Evolutionary conservation across 2,888 invertebrate species (phyloP).

Genomic region (Theodoxus fluviatilis): DNA sequence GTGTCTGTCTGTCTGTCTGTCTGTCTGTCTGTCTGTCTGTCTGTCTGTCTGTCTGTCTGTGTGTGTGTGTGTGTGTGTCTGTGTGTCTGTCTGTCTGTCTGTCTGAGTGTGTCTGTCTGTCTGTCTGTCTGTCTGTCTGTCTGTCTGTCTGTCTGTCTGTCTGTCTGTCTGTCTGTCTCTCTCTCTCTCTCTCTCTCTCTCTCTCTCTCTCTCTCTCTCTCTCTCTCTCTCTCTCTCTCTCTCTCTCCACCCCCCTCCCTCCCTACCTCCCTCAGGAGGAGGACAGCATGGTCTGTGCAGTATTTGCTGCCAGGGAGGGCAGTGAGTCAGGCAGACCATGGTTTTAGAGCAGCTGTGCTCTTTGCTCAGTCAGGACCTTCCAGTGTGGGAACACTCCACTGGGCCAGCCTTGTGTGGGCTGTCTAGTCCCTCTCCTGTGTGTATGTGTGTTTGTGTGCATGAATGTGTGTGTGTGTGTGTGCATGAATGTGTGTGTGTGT

Average conservation of each 20-base stretch:
- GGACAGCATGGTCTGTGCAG: too few species aligned
- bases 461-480: too few species aligned
- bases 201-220: background rate
- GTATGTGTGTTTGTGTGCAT: too few species aligned
- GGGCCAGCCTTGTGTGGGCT: too few species aligned
- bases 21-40: background rate
- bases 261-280: background rate
- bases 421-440: too few species aligned
- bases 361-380: too few species aligned
- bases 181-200: constrained; percentile 3
- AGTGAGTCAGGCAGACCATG: too few species aligned
- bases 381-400: too few species aligned
- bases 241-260: background rate
- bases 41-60: background rate
- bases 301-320: too few species aligned
- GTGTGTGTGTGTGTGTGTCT: background rate
- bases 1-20: too few species aligned
- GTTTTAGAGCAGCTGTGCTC: too few species aligned
- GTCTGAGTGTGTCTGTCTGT: background rate
- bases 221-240: background rate
- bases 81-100: constrained; percentile 14
- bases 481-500: too few species aligned
- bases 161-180: background rate
- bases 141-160: background rate
- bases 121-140: constrained; percentile 17